phyloP scores from a whole-genome alignment of 2,888 invertebrate genomes.

The Aplocera efformata region DNA sequence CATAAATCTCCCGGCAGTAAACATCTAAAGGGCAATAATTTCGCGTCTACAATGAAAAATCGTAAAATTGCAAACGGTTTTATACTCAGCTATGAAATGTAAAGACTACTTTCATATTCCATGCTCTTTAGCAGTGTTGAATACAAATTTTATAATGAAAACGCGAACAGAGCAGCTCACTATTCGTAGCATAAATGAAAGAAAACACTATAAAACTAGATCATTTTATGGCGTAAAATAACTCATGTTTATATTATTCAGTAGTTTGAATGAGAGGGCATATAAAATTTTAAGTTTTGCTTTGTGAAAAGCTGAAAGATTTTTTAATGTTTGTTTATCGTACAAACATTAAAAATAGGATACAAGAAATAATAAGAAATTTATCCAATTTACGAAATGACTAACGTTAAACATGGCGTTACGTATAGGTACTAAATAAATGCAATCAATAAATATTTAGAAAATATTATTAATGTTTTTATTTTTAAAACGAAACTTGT shows the following conservation, averaged over 20 bases:
- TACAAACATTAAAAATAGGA: too few relatives aligned
- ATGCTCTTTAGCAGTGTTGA: conserved; percentile 41
- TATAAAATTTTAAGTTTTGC: neutral
- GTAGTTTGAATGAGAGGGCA: conserved; percentile 3
- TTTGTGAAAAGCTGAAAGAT: neutral
- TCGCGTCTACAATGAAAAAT: conserved; percentile 45
- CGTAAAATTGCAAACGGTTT: conserved; percentile 53
- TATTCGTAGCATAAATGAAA: conserved; percentile 1
- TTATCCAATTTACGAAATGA: too few relatives aligned
- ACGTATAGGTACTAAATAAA: too few relatives aligned
- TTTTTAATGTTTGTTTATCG: too few relatives aligned
- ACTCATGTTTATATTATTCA: conserved; percentile 8
- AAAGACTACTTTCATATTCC: conserved; percentile 43
- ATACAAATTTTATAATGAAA: conserved; percentile 53
- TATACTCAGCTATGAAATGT: conserved; percentile 38
- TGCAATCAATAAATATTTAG: too few relatives aligned
- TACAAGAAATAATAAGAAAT: too few relatives aligned
- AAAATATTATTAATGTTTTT: too few relatives aligned
- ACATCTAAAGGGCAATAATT: conserved; percentile 44
- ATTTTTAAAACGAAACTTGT: too few relatives aligned
- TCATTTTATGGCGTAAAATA: conserved; percentile 7
- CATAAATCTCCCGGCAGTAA: conserved; percentile 23
- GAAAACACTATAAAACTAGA: conserved; percentile 1
- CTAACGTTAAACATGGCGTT: too few relatives aligned
- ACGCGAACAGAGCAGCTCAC: conserved; percentile 12